phyloP scores from a whole-genome alignment of 2,888 invertebrate genomes.

The Tiliacea citrago region DNA sequence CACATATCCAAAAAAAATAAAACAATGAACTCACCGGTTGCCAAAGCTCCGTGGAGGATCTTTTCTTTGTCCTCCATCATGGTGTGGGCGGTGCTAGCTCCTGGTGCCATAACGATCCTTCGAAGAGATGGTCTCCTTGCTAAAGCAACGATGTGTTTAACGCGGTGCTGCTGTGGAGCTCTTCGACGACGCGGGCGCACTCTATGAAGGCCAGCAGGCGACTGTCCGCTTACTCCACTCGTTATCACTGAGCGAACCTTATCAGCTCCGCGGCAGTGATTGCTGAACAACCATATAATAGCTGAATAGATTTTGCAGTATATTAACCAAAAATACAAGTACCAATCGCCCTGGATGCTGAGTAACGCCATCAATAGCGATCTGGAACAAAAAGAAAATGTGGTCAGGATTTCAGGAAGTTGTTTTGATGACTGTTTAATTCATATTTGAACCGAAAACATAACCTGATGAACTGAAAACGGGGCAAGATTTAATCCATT shows the following conservation, averaged over 20 bases:
- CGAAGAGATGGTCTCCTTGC: conserved; percentile 86
- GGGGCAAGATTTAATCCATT: no score
- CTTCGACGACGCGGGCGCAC: conserved; percentile 88
- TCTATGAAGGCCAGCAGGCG: conserved; percentile 85
- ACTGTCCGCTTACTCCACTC: conserved; percentile 83
- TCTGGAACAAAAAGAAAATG: conserved; percentile 78
- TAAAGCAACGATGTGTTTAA: conserved; percentile 85
- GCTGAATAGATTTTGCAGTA: conserved; percentile 87
- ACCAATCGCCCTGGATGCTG: conserved; percentile 85
- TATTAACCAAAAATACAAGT: conserved; percentile 84
- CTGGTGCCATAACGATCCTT: conserved; percentile 90
- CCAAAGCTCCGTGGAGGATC: conserved; percentile 80
- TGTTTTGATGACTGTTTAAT: no score
- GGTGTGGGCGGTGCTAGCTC: conserved; percentile 89
- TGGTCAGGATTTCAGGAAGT: neutral
- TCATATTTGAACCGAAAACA: no score
- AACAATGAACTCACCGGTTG: conserved; percentile 76
- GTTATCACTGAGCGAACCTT: conserved; percentile 88
- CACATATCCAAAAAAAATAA: conserved; percentile 47
- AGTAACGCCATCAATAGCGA: conserved; percentile 88
- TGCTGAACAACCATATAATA: conserved; percentile 87
- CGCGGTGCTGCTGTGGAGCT: conserved; percentile 80
- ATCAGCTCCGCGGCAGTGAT: conserved; percentile 88
- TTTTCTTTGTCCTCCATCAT: conserved; percentile 90
- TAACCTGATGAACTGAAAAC: neutral